phyloP scores from a whole-genome alignment of 1,140 invertebrate species.

The Akabosia matsudoensis region DNA sequence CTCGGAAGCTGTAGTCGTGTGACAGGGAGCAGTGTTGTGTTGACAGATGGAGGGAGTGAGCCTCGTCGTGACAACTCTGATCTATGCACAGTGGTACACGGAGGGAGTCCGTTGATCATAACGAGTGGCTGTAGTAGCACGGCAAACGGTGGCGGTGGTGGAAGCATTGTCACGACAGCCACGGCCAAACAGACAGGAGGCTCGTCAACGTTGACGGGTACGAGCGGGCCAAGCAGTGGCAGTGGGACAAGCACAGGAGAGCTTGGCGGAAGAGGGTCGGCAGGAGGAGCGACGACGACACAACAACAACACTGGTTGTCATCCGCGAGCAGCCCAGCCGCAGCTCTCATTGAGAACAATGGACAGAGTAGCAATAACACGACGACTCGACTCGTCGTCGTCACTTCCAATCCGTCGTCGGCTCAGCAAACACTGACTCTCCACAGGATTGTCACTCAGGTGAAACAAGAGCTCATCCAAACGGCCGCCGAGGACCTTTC shows the following conservation, averaged over 20 bases:
- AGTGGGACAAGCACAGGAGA: background rate
- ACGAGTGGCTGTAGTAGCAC: constrained; percentile 1
- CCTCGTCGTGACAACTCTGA: constrained; percentile 13
- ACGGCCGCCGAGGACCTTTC: constrained; percentile 45
- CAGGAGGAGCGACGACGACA: no score
- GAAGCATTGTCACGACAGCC: background rate
- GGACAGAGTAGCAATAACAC: constrained; percentile 12
- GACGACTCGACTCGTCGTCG: constrained; percentile 42
- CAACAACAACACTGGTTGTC: constrained; percentile 32
- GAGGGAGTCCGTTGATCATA: background rate
- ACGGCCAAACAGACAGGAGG: background rate
- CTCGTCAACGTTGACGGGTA: constrained; percentile 16
- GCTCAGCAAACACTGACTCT: constrained; percentile 32
- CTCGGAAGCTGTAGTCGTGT: background rate
- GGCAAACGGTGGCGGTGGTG: background rate
- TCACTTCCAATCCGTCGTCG: constrained; percentile 35
- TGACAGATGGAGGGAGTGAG: constrained; percentile 17
- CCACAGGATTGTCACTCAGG: constrained; percentile 38
- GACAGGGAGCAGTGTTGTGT: background rate
- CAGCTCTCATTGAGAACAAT: background rate
- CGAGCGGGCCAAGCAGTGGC: background rate
- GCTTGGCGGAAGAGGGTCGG: constrained; percentile 1
- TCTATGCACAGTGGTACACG: background rate
- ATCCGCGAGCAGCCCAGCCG: background rate
- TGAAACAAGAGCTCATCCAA: constrained; percentile 41